Evolutionary conservation across 2,113 vertebrate genomes (phyloP).

Genomic region (Pelmatolapia mariae): DNA sequence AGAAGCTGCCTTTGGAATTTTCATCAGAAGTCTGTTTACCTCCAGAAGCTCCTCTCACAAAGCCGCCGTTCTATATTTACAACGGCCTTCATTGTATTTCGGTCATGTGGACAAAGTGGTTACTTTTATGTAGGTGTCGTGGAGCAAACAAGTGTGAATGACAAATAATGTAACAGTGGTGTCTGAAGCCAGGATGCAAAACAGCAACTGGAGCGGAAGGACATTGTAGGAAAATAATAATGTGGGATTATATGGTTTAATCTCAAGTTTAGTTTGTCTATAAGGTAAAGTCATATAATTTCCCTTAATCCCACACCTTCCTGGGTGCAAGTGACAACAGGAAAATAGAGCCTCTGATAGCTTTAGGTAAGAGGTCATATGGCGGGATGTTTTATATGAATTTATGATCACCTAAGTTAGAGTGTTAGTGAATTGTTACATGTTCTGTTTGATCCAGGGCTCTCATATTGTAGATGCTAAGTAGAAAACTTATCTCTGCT

Average conservation of each 20-base stretch:
- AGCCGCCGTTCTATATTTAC: neutral
- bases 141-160: neutral
- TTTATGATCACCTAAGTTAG: neutral
- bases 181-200: neutral
- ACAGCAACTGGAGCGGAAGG: neutral
- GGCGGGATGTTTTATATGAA: neutral
- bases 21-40: neutral
- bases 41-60: neutral
- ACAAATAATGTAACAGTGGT: neutral
- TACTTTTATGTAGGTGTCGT: neutral
- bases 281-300: neutral
- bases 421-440: neutral
- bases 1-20: neutral
- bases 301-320: neutral
- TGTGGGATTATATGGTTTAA: neutral
- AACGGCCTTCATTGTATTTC: neutral
- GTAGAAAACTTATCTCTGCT: neutral
- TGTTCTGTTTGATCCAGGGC: neutral
- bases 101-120: neutral
- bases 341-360: neutral
- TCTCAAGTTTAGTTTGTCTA: neutral
- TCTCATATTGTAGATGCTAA: neutral
- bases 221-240: neutral
- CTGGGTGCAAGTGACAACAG: neutral
- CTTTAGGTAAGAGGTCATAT: neutral